Evolutionary conservation across 2,888 invertebrate genomes (phyloP), one percentile per base, ranked within the genome.

Genomic region (Lithophane semibrunnea): DNA sequence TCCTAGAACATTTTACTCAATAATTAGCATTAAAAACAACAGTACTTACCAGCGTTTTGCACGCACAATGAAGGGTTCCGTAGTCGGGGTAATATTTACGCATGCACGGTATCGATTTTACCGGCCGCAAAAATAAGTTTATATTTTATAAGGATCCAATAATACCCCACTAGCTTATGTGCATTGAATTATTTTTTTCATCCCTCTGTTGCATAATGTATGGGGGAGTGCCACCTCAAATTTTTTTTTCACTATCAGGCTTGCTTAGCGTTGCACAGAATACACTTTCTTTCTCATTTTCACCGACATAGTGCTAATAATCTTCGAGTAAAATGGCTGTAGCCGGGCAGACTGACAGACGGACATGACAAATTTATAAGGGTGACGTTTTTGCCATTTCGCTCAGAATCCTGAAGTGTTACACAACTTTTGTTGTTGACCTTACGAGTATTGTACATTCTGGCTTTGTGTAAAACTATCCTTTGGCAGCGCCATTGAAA

Each of bases 391-490:
- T 24, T 12, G n/a, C 24, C 24, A 58, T 42, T 64, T 42, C 9
- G 9, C 4, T 64, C 16, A 2, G 16, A 64, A n/a, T 42, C 1
- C 9, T 9, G 9, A 64, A 24, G 8, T 8, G 2, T 18, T 18
- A 47, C 7, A 18, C 24, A 24, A 47, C 3, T 24, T 24, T 24
- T 3, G 7, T 24, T 18, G 24, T 24, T 24, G 66, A 47, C 47
- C 24, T 7, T 66, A 66, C 54, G 10, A 49, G 16, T 29, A 61
- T 52, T 58, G 63, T 67, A 54, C 69, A 67, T 66, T 64, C 75
- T 10, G 24, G 56, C 56, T 68, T 83, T 79, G n/a, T 56, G 49
- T 65, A 21, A 47, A n/a, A 64, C 60, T 67, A 63, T 47, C 58
- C 54, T 73, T 81, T 69, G 58, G 29, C 47, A n/a, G 56, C 8